A percentile compares a stretch with the other conserved stretches of the same genome.
These are phyloP conservation scores for Setophaga petechia DNA, from an alignment of 2,113 vertebrate genomes.

Conservation along the genomic window DNA sequence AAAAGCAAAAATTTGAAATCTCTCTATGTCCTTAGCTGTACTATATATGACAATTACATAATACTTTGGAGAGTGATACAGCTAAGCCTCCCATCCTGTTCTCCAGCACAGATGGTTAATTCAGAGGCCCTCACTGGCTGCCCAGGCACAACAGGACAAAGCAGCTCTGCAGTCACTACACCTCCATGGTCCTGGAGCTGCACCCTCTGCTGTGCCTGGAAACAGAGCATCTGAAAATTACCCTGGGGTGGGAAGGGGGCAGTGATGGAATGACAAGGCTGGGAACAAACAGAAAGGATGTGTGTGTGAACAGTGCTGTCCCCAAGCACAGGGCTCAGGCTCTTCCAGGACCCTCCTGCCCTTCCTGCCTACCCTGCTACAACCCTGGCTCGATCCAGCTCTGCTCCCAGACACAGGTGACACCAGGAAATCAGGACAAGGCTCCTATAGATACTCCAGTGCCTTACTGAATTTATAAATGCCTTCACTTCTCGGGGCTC, in stretches of 20 bases:
- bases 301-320: neutral
- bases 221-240: neutral
- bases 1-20: neutral
- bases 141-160: neutral
- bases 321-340: fast-evolving
- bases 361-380: neutral
- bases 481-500: neutral
- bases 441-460: neutral
- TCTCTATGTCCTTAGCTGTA: neutral
- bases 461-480: neutral
- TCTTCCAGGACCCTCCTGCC: neutral
- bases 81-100: neutral
- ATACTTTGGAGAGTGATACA: neutral
- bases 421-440: fast-evolving
- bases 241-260: neutral
- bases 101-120: neutral
- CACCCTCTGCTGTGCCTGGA: neutral
- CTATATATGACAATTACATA: neutral
- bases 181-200: neutral
- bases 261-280: neutral
- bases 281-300: neutral
- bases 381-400: neutral
- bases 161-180: neutral
- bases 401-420: neutral
- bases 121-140: neutral